A percentile compares a stretch with the other conserved stretches of the same genome.
Conservation (phyloP, 2,797 vertebrate genomes). For the Nasua narica region DNA sequence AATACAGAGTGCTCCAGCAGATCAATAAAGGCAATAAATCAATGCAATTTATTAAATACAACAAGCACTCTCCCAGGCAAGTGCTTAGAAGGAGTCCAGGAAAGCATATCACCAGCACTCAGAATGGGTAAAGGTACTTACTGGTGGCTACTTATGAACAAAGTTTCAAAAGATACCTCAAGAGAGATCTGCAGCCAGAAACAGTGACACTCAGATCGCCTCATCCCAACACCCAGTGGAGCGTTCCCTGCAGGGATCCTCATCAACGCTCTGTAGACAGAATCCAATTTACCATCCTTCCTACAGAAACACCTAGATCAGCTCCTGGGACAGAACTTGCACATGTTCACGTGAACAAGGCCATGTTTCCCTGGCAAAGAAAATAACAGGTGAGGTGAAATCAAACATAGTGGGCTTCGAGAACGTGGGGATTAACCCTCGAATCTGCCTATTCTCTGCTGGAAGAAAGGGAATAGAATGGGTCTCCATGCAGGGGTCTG, state of each 20-base stretch:
- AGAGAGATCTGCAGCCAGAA: neutral
- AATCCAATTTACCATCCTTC: neutral
- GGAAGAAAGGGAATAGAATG: neutral
- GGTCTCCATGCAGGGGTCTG: neutral
- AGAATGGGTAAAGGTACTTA: neutral
- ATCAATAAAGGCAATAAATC: slow-evolving; percentile 80
- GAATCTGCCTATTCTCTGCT: neutral
- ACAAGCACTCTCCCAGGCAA: slow-evolving; percentile 50
- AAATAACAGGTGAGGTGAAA: neutral
- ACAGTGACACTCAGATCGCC: neutral
- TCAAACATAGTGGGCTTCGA: neutral
- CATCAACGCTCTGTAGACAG: neutral
- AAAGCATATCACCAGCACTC: neutral
- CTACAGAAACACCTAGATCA: neutral
- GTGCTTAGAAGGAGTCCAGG: slow-evolving; percentile 36
- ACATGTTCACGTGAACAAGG: neutral
- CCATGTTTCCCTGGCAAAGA: neutral
- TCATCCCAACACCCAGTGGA: neutral
- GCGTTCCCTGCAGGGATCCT: neutral
- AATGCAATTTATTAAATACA: slow-evolving; percentile 76
- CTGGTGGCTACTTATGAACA: neutral
- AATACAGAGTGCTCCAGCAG: slow-evolving; percentile 55
- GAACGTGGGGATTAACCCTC: neutral
- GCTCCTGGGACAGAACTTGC: neutral
- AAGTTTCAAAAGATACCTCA: neutral